Conservation (phyloP, 2,113 vertebrate species). For the Dendrocopos noguchii region DNA sequence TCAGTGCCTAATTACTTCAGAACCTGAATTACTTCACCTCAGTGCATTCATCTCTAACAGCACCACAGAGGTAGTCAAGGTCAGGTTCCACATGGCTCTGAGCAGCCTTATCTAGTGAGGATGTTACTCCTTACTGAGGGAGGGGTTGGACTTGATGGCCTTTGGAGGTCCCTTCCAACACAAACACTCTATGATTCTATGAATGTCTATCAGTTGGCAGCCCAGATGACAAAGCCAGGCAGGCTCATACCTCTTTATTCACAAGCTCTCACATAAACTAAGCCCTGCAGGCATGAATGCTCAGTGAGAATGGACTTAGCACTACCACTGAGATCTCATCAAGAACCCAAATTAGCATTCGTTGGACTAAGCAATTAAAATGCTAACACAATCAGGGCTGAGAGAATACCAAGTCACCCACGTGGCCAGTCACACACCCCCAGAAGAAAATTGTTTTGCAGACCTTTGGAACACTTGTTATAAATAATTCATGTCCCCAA, state of each 20-base stretch:
- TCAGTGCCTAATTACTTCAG: not conserved
- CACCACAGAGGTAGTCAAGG: not conserved
- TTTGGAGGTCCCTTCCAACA: too few relatives aligned
- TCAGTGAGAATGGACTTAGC: not conserved
- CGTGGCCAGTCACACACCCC: not conserved
- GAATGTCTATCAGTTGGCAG: not conserved
- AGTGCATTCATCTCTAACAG: not conserved
- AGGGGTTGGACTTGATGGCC: too few relatives aligned
- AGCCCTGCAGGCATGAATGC: not conserved
- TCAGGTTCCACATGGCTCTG: too few relatives aligned
- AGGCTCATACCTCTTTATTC: not conserved
- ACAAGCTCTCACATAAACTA: not conserved
- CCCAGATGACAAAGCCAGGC: not conserved
- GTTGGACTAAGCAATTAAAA: slow-evolving; percentile 34
- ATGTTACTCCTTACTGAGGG: too few relatives aligned
- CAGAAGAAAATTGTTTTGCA: slow-evolving; percentile 37
- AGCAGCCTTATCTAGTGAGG: too few relatives aligned
- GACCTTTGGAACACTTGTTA: not conserved
- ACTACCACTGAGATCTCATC: not conserved
- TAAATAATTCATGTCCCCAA: slow-evolving; percentile 13
- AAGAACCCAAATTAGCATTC: slow-evolving; percentile 11
- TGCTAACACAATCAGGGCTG: not conserved
- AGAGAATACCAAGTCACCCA: not conserved
- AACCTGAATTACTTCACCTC: not conserved
- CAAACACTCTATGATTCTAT: not conserved